Conservation (phyloP, 2,113 vertebrate genomes). For the Candoia aspera region DNA sequence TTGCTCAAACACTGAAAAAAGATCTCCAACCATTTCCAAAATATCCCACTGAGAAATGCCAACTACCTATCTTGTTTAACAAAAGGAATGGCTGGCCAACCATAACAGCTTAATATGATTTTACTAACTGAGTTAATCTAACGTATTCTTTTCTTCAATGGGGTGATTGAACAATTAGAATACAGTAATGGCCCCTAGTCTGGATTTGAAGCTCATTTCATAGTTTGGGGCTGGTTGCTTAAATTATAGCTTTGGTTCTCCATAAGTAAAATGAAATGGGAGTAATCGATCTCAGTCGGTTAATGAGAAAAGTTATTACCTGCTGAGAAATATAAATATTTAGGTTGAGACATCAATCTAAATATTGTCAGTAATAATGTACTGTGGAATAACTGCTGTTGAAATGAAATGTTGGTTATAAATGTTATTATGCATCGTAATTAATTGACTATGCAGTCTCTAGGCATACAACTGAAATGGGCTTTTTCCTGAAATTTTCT, state of each 20-base stretch:
- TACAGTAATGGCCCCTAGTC: background rate
- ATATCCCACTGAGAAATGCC: background rate
- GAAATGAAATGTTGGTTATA: constrained; percentile 7
- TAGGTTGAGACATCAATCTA: constrained; percentile 1
- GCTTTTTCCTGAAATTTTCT: background rate
- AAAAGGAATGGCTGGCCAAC: background rate
- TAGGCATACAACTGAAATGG: constrained; percentile 3
- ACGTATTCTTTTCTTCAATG: background rate
- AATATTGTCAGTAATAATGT: constrained; percentile 19
- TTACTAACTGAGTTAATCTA: background rate
- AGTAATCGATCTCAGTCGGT: background rate
- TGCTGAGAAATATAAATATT: constrained; percentile 2
- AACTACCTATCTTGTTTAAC: background rate
- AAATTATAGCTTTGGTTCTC: background rate
- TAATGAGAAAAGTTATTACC: constrained; percentile 12
- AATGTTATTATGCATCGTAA: constrained; percentile 7
- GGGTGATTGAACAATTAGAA: background rate
- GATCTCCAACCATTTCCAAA: background rate
- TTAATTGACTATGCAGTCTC: background rate
- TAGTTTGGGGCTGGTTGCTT: background rate
- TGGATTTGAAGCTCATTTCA: background rate
- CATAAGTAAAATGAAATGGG: background rate
- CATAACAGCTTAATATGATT: background rate
- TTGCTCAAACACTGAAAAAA: background rate
- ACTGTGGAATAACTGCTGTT: background rate